Conservation (phyloP, 2,888 invertebrate genomes). For the Drosophila sordidapex region DNA sequence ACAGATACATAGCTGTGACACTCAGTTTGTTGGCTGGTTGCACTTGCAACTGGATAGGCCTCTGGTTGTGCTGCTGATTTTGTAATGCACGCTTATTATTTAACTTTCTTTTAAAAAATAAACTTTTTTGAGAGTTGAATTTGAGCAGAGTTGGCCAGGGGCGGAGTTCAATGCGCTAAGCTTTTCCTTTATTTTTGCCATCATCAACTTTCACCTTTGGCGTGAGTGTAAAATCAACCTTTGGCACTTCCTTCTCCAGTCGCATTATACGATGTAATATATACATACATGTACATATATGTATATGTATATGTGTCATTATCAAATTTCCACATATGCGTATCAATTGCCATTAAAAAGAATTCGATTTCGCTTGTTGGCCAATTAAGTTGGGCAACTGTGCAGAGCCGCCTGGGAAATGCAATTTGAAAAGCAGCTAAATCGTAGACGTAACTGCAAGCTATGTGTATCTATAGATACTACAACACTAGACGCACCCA, state of each 20-base stretch:
- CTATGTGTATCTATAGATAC: conserved; percentile 20
- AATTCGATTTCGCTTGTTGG: conserved; percentile 19
- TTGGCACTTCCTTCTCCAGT: conserved; percentile 62
- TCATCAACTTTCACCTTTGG: conserved; percentile 72
- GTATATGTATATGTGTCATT: conserved; percentile 9
- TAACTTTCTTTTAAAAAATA: conserved; percentile 66
- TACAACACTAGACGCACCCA: conserved; percentile 30
- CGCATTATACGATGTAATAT: background rate
- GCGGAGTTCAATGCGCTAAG: conserved; percentile 74
- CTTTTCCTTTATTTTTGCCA: conserved; percentile 46
- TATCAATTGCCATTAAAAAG: conserved; percentile 14
- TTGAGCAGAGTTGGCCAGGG: conserved; percentile 20
- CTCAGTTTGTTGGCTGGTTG: conserved; percentile 11
- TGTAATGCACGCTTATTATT: conserved; percentile 64
- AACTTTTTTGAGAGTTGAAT: conserved; percentile 15
- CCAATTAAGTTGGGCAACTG: conserved; percentile 48
- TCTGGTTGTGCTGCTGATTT: conserved; percentile 34
- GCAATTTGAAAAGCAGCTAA: conserved; percentile 24
- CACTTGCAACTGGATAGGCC: conserved; percentile 55
- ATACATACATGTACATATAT: background rate
- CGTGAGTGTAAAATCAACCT: conserved; percentile 50
- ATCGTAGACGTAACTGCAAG: conserved; percentile 24
- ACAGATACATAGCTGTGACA: conserved; percentile 38
- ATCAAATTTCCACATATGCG: conserved; percentile 29
- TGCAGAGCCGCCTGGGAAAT: conserved; percentile 37